Evolutionary conservation across 2,888 invertebrate species (phyloP), one percentile per base, ranked within the genome.

Genomic region (Alentia gelatinosa): DNA sequence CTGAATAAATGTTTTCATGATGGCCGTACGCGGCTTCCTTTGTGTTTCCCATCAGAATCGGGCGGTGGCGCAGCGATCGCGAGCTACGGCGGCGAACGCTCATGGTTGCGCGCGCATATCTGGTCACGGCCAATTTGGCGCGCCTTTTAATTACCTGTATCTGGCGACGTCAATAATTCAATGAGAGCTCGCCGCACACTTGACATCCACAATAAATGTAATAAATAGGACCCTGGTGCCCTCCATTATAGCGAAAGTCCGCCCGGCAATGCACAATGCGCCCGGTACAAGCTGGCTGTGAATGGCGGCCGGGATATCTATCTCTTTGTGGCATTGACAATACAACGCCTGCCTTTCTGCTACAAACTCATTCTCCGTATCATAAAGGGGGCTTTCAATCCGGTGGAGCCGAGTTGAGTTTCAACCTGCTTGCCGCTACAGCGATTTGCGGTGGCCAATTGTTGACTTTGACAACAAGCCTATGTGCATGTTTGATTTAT

Each of bases 91-190:
- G n/a, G 30, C n/a, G 68, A 68, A 30, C 68, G 68, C 68, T 68
- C 68, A 12, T 19, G 68, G 68, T 26, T 68, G 68, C 30, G 68
- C 68, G 68, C 68, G 68, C 68, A 68, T 68, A 68, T 68, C 68
- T 68, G 68, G 68, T 68, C 68, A 68, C 68, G 68, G 68, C 68
- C 68, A 68, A 68, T 68, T 68, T 68, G 30, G 30, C n/a, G n/a
- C 30, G 26, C 30, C 68, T 68, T 68, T 68, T 68, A 68, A 68
- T 68, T 68, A 68, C 68, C 68, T 68, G n/a, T 68, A 68, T 68
- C 68, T 68, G 26, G 68, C 30, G 30, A 30, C n/a, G 33, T 68
- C 68, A 26, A 68, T 68, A 68, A 68, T 68, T 26, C 68, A 68
- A 68, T 68, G 33, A 30, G 68, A 3, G 68, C 19, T 1, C 68